phyloP scores from a whole-genome alignment of 23 tunicate genomes.

The Trididemnum nubilum region DNA sequence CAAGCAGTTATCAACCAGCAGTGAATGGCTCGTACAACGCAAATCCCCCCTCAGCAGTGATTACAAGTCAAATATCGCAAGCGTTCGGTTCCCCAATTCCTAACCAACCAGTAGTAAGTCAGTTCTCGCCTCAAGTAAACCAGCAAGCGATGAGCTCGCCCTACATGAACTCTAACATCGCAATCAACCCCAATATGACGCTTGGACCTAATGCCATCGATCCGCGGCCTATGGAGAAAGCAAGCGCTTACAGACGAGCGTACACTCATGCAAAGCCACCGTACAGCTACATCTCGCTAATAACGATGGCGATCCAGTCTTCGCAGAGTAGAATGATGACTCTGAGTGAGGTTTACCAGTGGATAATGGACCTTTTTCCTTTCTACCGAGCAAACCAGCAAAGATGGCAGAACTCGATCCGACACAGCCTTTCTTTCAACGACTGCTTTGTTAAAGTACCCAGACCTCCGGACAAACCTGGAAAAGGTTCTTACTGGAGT shows the following conservation, averaged over 20 bases:
- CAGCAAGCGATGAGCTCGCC: conserved; percentile 57
- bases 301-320: conserved; percentile 92
- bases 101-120: conserved; percentile 29
- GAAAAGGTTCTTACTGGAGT: conserved; percentile 99
- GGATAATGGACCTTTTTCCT: conserved; percentile 98
- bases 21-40: conserved; percentile 34
- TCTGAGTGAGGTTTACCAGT: conserved; percentile 94
- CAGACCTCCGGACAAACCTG: conserved; percentile 94
- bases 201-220: conserved; percentile 56
- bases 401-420: conserved; percentile 97
- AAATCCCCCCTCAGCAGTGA: conserved; percentile 41
- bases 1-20: conserved; percentile 42
- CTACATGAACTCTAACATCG: conserved; percentile 75
- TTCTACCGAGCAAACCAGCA: conserved; percentile 96
- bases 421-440: conserved; percentile 97
- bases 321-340: conserved; percentile 94
- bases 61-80: conserved; percentile 48
- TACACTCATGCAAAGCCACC: conserved; percentile 97
- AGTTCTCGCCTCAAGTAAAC: conserved; percentile 56
- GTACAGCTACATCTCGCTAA: conserved; percentile 86
- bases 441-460: conserved; percentile 99
- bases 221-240: conserved; percentile 43
- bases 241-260: conserved; percentile 59
- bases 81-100: conserved; percentile 46
- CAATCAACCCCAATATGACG: conserved; percentile 81